Evolutionary conservation across 1,140 invertebrate species (phyloP).

Genomic region (Oppia nitens): DNA sequence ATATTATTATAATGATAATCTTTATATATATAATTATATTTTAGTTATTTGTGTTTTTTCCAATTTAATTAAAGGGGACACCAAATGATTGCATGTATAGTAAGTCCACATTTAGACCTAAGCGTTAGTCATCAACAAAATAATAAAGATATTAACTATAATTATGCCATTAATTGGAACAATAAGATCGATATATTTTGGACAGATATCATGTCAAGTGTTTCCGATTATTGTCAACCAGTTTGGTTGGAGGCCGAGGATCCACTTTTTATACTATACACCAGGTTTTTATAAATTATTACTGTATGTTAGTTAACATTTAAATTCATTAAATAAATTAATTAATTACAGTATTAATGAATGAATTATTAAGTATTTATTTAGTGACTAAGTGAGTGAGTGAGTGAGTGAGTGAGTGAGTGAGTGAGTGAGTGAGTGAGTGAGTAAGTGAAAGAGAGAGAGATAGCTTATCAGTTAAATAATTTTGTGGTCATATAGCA

Average conservation of each 20-base stretch:
- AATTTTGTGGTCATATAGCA: no score
- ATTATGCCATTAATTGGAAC: neutral
- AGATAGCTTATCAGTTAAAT: no score
- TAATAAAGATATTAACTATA: neutral
- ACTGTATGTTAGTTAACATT: no score
- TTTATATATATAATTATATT: no score
- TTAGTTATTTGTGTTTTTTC: neutral
- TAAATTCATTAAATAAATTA: no score
- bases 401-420: no score
- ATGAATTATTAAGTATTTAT: no score
- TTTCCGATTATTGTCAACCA: slow-evolving; percentile 57
- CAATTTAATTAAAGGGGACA: slow-evolving; percentile 3
- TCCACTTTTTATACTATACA: slow-evolving; percentile 91
- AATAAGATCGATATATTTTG: slow-evolving; percentile 42
- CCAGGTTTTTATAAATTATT: no score
- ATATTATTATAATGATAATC: neutral
- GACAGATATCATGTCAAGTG: slow-evolving; percentile 58
- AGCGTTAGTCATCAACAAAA: neutral
- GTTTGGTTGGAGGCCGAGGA: slow-evolving; percentile 90
- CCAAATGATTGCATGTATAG: slow-evolving; percentile 7
- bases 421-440: no score
- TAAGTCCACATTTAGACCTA: slow-evolving; percentile 2
- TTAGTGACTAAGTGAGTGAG: no score
- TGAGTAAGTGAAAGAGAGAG: no score
- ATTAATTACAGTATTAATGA: no score